Conservation (phyloP, 1,140 invertebrate species). For the Tribolium castaneum region DNA sequence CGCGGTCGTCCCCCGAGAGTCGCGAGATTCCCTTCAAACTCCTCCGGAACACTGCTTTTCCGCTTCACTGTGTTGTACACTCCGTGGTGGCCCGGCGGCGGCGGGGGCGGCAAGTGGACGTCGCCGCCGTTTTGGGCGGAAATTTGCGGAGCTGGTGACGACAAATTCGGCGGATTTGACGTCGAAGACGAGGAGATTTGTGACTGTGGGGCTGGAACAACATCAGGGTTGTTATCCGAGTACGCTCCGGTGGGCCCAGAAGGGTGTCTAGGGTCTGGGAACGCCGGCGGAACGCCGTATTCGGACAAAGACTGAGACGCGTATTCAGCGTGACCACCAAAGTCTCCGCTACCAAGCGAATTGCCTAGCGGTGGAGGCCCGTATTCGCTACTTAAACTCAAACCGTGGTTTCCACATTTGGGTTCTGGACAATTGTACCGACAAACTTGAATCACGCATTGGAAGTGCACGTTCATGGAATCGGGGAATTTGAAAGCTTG, state of each 20-base stretch:
- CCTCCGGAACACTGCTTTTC: constrained; percentile 78
- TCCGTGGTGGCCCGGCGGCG: constrained; percentile 78
- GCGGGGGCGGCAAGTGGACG: constrained; percentile 82
- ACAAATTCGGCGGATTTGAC: constrained; percentile 71
- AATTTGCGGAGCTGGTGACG: constrained; percentile 73
- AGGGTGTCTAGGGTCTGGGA: constrained; percentile 85
- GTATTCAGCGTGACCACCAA: constrained; percentile 78
- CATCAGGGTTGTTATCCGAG: constrained; percentile 82
- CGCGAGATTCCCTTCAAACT: constrained; percentile 80
- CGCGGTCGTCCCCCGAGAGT: constrained; percentile 85
- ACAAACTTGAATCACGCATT: constrained; percentile 95
- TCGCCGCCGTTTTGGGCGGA: constrained; percentile 65
- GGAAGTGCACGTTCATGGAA: constrained; percentile 97
- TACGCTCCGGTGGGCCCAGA: constrained; percentile 83
- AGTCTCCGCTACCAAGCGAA: constrained; percentile 71
- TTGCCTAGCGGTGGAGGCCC: constrained; percentile 74
- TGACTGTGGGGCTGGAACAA: constrained; percentile 81
- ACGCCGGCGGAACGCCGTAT: constrained; percentile 81
- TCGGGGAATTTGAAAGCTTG: constrained; percentile 97
- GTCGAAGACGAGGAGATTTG: constrained; percentile 76
- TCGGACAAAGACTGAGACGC: constrained; percentile 74
- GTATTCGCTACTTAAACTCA: constrained; percentile 71
- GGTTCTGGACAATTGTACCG: constrained; percentile 93
- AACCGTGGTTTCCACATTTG: constrained; percentile 78
- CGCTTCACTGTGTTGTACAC: constrained; percentile 86